Evolutionary conservation across 2,888 invertebrate species (phyloP).

Genomic region (Atethmia centrago): DNA sequence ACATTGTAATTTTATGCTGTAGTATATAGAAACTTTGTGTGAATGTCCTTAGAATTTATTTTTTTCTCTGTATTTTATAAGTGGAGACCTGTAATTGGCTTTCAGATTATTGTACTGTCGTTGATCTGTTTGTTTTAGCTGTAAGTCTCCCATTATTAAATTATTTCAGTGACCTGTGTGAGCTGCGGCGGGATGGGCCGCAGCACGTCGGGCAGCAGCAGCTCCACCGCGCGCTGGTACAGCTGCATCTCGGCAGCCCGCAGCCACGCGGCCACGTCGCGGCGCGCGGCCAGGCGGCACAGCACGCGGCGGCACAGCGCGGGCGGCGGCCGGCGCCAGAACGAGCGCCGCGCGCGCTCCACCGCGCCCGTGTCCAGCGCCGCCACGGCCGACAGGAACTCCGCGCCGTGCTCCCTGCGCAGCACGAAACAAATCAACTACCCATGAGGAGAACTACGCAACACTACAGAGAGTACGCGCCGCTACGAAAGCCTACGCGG

Average conservation of each 20-base stretch:
- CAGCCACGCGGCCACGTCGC: slow-evolving; percentile 94
- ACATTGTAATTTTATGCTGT: too few species aligned
- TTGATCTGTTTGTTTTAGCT: too few species aligned
- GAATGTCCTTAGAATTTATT: too few species aligned
- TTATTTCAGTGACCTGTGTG: slow-evolving; percentile 85
- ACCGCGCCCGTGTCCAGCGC: slow-evolving; percentile 97
- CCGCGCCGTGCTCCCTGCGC: slow-evolving; percentile 97
- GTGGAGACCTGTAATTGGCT: too few species aligned
- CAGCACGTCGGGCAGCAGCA: slow-evolving; percentile 91
- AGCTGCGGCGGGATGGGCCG: slow-evolving; percentile 41
- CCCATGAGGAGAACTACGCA: background rate
- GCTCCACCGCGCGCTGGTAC: slow-evolving; percentile 98
- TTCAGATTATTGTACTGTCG: too few species aligned
- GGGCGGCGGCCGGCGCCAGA: slow-evolving; percentile 95
- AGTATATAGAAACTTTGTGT: too few species aligned
- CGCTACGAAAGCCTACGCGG: background rate
- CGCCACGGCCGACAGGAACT: slow-evolving; percentile 97
- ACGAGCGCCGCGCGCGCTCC: slow-evolving; percentile 97
- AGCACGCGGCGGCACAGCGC: slow-evolving; percentile 98
- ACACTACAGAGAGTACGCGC: background rate
- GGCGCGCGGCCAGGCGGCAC: slow-evolving; percentile 92
- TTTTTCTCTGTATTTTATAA: too few species aligned
- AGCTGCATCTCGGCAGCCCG: slow-evolving; percentile 96
- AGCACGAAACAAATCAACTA: accelerated
- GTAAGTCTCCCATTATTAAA: too few species aligned